These are phyloP conservation scores for Amphipoea lucens DNA, from an alignment of 2,888 invertebrate genomes.

Conservation along the genomic window DNA sequence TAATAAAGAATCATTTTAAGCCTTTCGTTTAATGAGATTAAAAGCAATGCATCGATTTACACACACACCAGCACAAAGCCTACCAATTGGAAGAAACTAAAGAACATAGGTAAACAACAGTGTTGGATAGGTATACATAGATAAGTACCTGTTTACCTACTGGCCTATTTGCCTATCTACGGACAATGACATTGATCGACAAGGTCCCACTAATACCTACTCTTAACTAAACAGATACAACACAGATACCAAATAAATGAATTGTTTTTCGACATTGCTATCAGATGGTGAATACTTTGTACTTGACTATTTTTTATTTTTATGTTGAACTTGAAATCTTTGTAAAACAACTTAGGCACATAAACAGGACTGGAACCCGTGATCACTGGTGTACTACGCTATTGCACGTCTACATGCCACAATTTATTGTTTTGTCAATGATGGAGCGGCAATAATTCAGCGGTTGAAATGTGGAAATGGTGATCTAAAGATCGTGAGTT, in stretches of 20 bases:
- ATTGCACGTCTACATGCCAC: not conserved
- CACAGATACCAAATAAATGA: slow-evolving; percentile 5
- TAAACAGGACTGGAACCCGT: not conserved
- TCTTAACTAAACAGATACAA: slow-evolving; percentile 21
- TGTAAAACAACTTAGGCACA: not conserved
- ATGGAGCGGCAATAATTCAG: not conserved
- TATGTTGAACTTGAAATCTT: not conserved
- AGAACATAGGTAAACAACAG: not conserved
- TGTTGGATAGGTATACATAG: not conserved
- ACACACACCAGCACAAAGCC: not conserved
- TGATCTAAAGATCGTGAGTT: not conserved
- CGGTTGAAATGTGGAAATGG: too few relatives aligned
- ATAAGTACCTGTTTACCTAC: slow-evolving; percentile 22
- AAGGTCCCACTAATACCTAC: slow-evolving; percentile 39
- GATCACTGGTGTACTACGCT: not conserved
- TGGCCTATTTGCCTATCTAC: slow-evolving; percentile 49
- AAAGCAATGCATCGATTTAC: not conserved
- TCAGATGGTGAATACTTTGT: not conserved
- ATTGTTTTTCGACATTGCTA: slow-evolving; percentile 4
- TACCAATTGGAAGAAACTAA: not conserved
- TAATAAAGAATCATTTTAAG: not conserved
- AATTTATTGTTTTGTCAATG: not conserved
- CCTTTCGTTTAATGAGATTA: not conserved
- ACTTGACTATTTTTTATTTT: not conserved
- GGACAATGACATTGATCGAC: slow-evolving; percentile 55